These are phyloP conservation scores for Neoniphon sammara DNA, from an alignment of 2,797 vertebrate genomes.

Conservation along the genomic window DNA sequence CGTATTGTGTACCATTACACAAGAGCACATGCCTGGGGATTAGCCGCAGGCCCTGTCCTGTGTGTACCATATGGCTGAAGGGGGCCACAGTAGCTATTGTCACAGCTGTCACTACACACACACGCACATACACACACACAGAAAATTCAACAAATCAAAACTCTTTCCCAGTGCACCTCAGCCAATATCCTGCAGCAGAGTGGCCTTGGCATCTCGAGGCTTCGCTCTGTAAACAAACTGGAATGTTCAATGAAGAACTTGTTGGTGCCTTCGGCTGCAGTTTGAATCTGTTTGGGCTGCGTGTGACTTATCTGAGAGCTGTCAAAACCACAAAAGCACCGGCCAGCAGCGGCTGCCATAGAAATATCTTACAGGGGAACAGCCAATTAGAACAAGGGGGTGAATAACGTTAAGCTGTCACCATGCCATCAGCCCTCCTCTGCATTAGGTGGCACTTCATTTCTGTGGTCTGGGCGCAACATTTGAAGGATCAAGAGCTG, in stretches of 20 bases:
- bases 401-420: not conserved
- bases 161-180: constrained; percentile 28
- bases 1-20: constrained; percentile 68
- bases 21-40: constrained; percentile 81
- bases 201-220: constrained; percentile 9
- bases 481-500: not conserved
- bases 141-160: constrained; percentile 50
- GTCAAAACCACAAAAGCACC: not conserved
- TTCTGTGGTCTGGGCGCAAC: not conserved
- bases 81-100: constrained; percentile 69
- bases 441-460: too few species aligned
- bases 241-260: not conserved
- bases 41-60: constrained; percentile 69
- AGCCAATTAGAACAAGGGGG: not conserved
- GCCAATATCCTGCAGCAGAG: constrained; percentile 7
- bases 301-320: not conserved
- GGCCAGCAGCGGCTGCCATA: not conserved
- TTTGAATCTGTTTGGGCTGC: not conserved
- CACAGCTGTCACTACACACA: constrained; percentile 54
- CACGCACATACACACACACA: constrained; percentile 7
- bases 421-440: not conserved
- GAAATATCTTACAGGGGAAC: not conserved
- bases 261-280: not conserved
- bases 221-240: not conserved
- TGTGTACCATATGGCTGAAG: constrained; percentile 64